Evolutionary conservation across 2,797 vertebrate genomes (phyloP).

Genomic region (Crocodylus rhombifer): DNA sequence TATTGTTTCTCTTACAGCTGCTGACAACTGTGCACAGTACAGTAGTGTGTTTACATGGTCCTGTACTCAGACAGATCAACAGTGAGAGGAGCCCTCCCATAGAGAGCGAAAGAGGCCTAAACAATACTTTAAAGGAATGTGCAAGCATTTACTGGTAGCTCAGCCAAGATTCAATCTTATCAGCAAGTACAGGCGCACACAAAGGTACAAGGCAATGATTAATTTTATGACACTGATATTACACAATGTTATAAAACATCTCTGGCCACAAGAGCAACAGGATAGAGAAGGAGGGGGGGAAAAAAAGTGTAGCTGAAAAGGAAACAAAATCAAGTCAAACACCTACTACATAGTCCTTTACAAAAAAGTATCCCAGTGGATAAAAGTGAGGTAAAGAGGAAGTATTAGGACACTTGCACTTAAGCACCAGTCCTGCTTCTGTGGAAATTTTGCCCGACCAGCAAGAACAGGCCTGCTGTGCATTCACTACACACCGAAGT

Average conservation of each 20-base stretch:
- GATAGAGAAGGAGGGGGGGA: neutral
- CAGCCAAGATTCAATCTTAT: neutral
- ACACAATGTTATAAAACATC: neutral
- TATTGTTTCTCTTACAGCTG: fast-evolving
- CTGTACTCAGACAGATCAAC: neutral
- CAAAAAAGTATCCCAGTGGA: neutral
- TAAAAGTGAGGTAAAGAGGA: neutral
- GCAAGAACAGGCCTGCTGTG: fast-evolving
- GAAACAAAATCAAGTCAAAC: neutral
- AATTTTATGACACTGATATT: neutral
- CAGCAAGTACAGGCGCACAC: neutral
- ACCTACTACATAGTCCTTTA: neutral
- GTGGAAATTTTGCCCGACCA: neutral
- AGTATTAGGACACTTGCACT: neutral
- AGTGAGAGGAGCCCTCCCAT: conserved; percentile 42
- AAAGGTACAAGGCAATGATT: neutral
- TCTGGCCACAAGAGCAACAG: neutral
- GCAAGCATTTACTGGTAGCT: neutral
- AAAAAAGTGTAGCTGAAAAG: neutral
- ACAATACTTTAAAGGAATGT: conserved; percentile 23
- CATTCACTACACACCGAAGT: fast-evolving
- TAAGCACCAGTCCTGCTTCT: fast-evolving
- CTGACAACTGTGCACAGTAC: conserved; percentile 29
- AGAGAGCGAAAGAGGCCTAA: conserved; percentile 17
- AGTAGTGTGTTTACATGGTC: conserved; percentile 53